phyloP scores from a whole-genome alignment of 2,888 invertebrate species.

The Netelia virgata region DNA sequence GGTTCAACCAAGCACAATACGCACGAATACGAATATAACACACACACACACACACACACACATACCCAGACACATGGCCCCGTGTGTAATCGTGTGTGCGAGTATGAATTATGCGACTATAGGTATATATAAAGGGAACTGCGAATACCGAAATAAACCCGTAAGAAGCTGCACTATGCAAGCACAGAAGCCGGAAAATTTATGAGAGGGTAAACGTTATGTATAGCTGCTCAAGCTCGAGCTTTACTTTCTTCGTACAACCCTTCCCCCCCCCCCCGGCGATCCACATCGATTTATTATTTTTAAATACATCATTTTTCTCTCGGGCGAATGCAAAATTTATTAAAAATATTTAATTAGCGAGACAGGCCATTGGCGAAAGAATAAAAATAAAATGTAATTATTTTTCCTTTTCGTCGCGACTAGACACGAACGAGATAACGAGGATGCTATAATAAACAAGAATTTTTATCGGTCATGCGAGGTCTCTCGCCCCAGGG shows the following conservation, averaged over 20 bases:
- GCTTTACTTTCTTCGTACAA: too few relatives aligned
- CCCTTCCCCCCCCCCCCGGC: too few relatives aligned
- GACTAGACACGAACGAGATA: too few relatives aligned
- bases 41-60: conserved; percentile 6
- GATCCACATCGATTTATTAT: too few relatives aligned
- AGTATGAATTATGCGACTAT: conserved; percentile 20
- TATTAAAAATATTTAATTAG: conserved; percentile 2
- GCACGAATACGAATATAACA: conserved; percentile 2
- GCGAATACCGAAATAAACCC: conserved; percentile 46
- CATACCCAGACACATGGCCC: not conserved
- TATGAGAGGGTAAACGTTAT: conserved; percentile 15
- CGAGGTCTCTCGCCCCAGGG: not conserved
- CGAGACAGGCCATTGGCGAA: not conserved
- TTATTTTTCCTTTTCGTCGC: too few relatives aligned
- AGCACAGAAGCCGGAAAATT: conserved; percentile 27
- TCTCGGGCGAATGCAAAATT: not conserved
- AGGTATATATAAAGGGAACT: not conserved
- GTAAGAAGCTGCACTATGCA: conserved; percentile 37
- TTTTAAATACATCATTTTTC: too few relatives aligned
- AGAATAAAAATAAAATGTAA: too few relatives aligned
- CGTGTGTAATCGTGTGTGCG: conserved; percentile 14
- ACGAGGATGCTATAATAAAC: not conserved
- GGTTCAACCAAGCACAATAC: conserved; percentile 25
- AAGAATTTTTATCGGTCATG: not conserved
- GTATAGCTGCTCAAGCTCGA: not conserved